Percentiles rank a stretch among this genome's conserved stretches.
phyloP scores from a whole-genome alignment of 1,140 invertebrate genomes.

The Drosophila mojavensis region DNA sequence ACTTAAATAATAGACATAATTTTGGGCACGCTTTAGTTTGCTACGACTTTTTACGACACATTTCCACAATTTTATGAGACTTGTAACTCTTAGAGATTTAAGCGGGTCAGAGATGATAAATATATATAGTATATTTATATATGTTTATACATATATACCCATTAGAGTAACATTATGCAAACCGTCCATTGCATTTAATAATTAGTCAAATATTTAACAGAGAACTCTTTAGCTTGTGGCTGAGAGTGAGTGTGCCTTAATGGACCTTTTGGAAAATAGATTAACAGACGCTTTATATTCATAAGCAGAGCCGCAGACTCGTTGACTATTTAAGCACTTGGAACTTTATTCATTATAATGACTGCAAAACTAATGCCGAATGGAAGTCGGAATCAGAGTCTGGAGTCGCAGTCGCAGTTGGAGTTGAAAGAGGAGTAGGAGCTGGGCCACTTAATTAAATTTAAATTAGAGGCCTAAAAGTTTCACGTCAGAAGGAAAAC shows the following conservation, averaged over 20 bases:
- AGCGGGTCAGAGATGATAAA: neutral
- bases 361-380: conserved; percentile 67
- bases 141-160: neutral
- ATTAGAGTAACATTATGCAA: neutral
- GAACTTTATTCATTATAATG: conserved; percentile 78
- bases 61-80: neutral
- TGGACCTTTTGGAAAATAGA: conserved; percentile 70
- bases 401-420: too few species aligned
- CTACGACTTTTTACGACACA: neutral
- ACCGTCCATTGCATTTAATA: conserved; percentile 47
- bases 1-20: too few species aligned
- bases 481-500: conserved; percentile 59
- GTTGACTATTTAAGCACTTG: conserved; percentile 36
- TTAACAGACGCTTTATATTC: conserved; percentile 80
- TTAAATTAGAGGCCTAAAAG: conserved; percentile 80
- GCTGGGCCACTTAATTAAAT: conserved; percentile 77
- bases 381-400: conserved; percentile 2
- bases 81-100: neutral
- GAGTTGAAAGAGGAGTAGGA: neutral
- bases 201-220: conserved; percentile 68
- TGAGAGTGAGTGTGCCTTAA: conserved; percentile 24
- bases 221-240: conserved; percentile 24
- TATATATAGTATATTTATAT: neutral
- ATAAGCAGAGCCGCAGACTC: conserved; percentile 48
- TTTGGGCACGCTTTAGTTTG: too few species aligned